Base-by-base conservation (phyloP, 2,113 vertebrate species). In the Callithrix jacchus region DNA sequence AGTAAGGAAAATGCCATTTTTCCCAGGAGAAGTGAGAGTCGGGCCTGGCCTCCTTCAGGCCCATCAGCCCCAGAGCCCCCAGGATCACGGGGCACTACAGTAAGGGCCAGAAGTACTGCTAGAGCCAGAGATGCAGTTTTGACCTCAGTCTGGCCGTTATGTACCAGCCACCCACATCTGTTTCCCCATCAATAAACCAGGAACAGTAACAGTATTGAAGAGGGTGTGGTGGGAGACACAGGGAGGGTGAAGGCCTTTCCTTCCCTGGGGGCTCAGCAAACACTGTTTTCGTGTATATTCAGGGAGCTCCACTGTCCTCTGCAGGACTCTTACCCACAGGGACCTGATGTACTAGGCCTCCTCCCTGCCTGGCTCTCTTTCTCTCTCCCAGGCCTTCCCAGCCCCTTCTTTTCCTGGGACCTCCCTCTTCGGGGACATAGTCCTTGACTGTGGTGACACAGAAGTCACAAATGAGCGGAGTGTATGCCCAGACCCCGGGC, bases 71-170 rank as follows among this genome's bases (percentile, higher is more conserved):
- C 58, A 25, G 58, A 93, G 32, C 61, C 12, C 11, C 21, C 3
- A 0, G 0, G 23, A 14, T 27, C 16, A 2, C 5, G 18, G 25
- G 66, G 27, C 2, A 20, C 4, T 14, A 25, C 4, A 37, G 27
- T 56, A 23, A 52, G 32, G 4, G 32, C n/a, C 47, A 37, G 13
- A 12, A 16, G 17, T 35, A 6, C 21, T 8, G 14, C 14, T 27
- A 8, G 40, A 42, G 8, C 58, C 10, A 1, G 18, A 79, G 42
- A 25, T 3, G 8, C 45, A 42, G 30, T 11, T n/a, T 40, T 56
- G 42, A 27, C 30, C 21, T 70, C 49, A n/a, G 18, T 37, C 49
- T 52, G n/a, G 40, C 17, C 40, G 20, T 7, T n/a, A 16, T 2
- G 13, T 8, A 8, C n/a, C 23, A 32, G 77, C 21, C n/a, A 17